Evolutionary conservation across 2,113 vertebrate genomes (phyloP), one percentile per base, ranked within the genome.

Genomic region (Colinus virginianus): DNA sequence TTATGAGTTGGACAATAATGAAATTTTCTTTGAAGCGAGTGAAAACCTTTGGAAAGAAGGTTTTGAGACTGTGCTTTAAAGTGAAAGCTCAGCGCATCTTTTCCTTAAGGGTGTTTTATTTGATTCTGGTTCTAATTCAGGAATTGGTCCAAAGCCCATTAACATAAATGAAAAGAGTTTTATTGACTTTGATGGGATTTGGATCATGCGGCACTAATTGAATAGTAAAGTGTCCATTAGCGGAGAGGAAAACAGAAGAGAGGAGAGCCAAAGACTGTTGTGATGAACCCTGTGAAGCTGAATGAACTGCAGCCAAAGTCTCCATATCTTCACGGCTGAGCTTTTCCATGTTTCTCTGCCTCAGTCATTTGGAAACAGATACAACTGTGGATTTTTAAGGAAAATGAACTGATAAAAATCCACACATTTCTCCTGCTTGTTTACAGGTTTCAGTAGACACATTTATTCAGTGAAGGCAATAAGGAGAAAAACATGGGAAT

Each of bases 121-220:
- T 94, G 95, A 92, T 94, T 85, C 43, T 91, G 76, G 45, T 93
- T 68, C 78, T 92, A 91, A 93, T 90, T 87, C 85, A 84, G 76
- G 91, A 90, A 48, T 34, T 84, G 85, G 64, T 96, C 91, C 91
- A 94, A 91, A 95, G 79, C 30, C 72, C 21, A 16, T 93, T 94
- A 95, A 75, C 72, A 68, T 90, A 87, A 96, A 85, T 94, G 93
- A 91, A 96, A 94, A 91, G 91, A 83, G 76, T 93, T 94, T 78
- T 93, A 95, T 94, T 96, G 94, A 94, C 94, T 95, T 96, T 92
- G 95, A 86, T 94, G 87, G 90, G 90, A 82, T 90, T 93, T 96
- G 82, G 72, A 94, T 92, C 94, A 84, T 94, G 82, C 68, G 67
- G 53, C 69, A 80, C 90, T 95, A 93, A 95, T 96, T 96, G 96